Evolutionary conservation across 1,140 invertebrate species (phyloP).

Genomic region (Apis laboriosa): DNA sequence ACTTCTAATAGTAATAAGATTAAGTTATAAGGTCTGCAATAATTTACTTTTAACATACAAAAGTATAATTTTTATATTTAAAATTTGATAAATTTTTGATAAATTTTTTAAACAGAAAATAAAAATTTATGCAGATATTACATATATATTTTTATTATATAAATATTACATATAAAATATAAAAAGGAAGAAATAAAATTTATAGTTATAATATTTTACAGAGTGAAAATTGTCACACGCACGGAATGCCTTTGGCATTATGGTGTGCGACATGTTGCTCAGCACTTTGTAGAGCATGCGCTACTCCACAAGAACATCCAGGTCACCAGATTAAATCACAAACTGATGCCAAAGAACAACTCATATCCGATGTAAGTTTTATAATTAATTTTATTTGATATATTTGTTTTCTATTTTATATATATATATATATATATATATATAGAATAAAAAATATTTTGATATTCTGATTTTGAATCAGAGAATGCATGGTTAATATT

Average conservation of each 20-base stretch:
- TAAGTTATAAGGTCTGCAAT: slow-evolving; percentile 59
- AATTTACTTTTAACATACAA: neutral
- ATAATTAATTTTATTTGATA: neutral
- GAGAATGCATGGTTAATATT: neutral
- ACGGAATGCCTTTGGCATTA: slow-evolving; percentile 86
- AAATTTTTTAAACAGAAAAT: too few relatives aligned
- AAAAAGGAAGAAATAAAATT: neutral
- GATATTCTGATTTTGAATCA: neutral
- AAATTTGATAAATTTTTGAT: neutral
- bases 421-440: neutral
- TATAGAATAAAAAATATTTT: neutral
- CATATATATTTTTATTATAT: neutral
- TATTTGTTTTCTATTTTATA: neutral
- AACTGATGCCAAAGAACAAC: slow-evolving; percentile 85
- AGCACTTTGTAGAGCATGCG: slow-evolving; percentile 86
- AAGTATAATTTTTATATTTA: neutral
- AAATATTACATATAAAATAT: neutral
- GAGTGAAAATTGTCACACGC: slow-evolving; percentile 86
- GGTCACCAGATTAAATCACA: slow-evolving; percentile 86
- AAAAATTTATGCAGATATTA: too few relatives aligned
- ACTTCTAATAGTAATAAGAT: slow-evolving; percentile 65
- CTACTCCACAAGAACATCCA: slow-evolving; percentile 84
- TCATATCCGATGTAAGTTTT: slow-evolving; percentile 84
- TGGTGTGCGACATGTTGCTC: slow-evolving; percentile 88
- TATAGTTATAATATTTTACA: slow-evolving; percentile 54